Conservation (phyloP, 2,113 vertebrate genomes). For the Ptychochromis oligacanthus region DNA sequence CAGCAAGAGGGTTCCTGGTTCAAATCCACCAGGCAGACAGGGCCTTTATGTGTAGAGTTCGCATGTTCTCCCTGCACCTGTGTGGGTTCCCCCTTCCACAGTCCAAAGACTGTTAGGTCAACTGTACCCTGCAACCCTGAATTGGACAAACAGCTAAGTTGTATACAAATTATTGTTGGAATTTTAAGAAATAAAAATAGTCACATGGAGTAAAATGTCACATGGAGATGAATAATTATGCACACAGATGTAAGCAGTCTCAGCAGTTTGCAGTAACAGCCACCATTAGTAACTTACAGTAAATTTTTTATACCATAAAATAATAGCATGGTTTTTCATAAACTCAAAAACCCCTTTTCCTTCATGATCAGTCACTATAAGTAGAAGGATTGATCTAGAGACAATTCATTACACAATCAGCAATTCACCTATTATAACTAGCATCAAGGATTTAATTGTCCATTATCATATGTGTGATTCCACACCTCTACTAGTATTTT, state of each 20-base stretch:
- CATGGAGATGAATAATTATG: background rate
- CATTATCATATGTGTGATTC: slow-evolving; percentile 32
- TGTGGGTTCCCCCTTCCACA: background rate
- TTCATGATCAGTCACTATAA: slow-evolving; percentile 2
- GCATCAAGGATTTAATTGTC: background rate
- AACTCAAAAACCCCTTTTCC: slow-evolving; percentile 7
- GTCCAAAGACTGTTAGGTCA: background rate
- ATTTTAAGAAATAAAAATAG: too few species aligned
- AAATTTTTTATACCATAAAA: background rate
- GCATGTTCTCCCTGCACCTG: background rate
- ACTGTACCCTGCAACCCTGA: too few species aligned
- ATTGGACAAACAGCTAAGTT: too few species aligned
- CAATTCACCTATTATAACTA: slow-evolving; percentile 27
- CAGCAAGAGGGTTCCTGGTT: background rate
- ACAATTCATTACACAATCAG: slow-evolving; percentile 42
- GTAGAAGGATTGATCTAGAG: slow-evolving; percentile 5
- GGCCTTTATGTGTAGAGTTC: background rate
- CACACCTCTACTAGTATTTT: slow-evolving; percentile 42
- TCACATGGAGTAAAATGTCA: too few species aligned
- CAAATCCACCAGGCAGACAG: background rate
- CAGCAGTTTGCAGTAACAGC: background rate
- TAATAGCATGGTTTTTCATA: background rate
- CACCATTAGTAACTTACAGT: background rate
- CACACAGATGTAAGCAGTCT: background rate
- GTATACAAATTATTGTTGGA: too few species aligned